These are phyloP conservation scores for Carpatolechia fugitivella DNA, from an alignment of 2,888 invertebrate species.

Conservation along the genomic window DNA sequence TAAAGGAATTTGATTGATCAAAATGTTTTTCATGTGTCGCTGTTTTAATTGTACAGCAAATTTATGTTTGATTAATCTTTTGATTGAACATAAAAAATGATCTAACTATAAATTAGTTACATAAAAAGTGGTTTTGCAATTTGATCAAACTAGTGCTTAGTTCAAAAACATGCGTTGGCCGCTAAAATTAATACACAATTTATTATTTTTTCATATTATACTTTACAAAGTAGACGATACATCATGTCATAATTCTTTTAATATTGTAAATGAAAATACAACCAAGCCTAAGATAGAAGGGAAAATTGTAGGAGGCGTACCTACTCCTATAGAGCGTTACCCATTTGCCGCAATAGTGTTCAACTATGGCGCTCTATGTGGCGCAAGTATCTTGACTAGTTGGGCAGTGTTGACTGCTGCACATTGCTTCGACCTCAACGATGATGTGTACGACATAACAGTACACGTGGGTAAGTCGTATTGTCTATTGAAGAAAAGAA, in stretches of 20 bases:
- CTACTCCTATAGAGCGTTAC: constrained; percentile 36
- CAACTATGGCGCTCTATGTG: constrained; percentile 50
- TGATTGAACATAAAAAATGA: too few relatives aligned
- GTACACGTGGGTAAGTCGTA: constrained; percentile 49
- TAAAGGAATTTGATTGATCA: too few relatives aligned
- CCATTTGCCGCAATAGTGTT: constrained; percentile 51
- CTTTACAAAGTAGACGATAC: neutral
- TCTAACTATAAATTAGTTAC: too few relatives aligned
- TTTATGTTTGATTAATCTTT: too few relatives aligned
- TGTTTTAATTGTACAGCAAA: neutral
- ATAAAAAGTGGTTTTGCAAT: too few relatives aligned
- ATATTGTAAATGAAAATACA: constrained; percentile 8
- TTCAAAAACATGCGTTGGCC: neutral
- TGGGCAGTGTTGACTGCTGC: constrained; percentile 55
- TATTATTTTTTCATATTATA: neutral
- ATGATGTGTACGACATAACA: constrained; percentile 38
- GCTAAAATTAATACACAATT: neutral
- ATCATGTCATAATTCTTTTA: neutral
- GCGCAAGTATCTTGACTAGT: constrained; percentile 51
- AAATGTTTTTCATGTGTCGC: neutral
- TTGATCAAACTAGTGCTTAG: neutral
- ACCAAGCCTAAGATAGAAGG: neutral
- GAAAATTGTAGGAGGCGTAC: constrained; percentile 50
- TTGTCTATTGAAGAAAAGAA: too few relatives aligned
- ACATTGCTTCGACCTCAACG: constrained; percentile 53